These are phyloP conservation scores for Pelodytes ibericus DNA, from an alignment of 2,797 vertebrate genomes.

Conservation along the genomic window DNA sequence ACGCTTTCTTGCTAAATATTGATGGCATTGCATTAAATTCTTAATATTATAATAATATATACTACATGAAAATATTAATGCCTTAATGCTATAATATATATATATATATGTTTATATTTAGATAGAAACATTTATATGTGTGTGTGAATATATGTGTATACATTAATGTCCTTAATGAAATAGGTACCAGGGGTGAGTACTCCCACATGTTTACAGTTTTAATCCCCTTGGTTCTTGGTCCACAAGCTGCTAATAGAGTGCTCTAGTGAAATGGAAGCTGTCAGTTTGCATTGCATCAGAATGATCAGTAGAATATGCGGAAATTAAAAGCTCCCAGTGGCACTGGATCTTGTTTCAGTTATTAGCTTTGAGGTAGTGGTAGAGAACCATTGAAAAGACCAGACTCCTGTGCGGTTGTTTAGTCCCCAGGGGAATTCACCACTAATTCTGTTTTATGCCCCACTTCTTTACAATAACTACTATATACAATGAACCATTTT, in stretches of 20 bases:
- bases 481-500: conserved; percentile 71
- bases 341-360: conserved; percentile 74
- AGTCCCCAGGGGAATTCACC: conserved; percentile 77
- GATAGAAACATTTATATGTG: neutral
- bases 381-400: conserved; percentile 72
- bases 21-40: no score
- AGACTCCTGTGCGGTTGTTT: conserved; percentile 80
- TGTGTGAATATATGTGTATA: neutral
- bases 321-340: conserved; percentile 82
- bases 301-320: conserved; percentile 72
- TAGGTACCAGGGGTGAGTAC: neutral
- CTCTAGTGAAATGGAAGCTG: conserved; percentile 68
- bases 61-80: neutral
- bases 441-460: conserved; percentile 85
- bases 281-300: conserved; percentile 72
- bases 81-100: neutral
- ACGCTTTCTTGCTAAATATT: no score
- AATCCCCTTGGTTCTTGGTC: neutral
- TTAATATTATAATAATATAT: neutral
- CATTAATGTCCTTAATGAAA: neutral
- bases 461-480: conserved; percentile 82
- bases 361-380: conserved; percentile 71
- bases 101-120: neutral
- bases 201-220: neutral
- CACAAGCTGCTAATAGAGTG: conserved; percentile 72